Conservation (phyloP, 1,140 invertebrate genomes). For the Venturia canescens region DNA sequence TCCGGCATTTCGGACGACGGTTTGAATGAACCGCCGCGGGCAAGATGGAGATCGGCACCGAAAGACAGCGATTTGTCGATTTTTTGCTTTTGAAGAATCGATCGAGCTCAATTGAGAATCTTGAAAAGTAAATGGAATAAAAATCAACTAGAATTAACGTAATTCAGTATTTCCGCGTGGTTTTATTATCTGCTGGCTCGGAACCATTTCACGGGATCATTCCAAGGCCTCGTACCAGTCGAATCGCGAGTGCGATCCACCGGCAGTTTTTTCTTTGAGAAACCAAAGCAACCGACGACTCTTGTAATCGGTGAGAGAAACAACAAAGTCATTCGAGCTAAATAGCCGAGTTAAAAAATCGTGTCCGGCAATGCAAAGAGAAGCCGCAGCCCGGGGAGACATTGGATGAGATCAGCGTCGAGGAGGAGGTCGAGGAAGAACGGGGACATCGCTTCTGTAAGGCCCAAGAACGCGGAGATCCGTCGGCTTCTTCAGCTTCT, state of each 20-base stretch:
- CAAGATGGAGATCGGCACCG: background rate
- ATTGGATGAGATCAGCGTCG: background rate
- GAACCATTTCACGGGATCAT: too few species aligned
- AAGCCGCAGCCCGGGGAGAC: background rate
- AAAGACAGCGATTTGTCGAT: background rate
- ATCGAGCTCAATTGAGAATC: conserved; percentile 9
- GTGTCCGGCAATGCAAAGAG: background rate
- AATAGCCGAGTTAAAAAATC: background rate
- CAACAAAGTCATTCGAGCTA: background rate
- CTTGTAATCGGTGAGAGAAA: background rate
- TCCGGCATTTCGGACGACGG: background rate
- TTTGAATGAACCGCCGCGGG: background rate
- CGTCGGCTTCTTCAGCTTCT: background rate
- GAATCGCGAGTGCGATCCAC: too few species aligned
- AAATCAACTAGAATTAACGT: too few species aligned
- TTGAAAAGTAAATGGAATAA: background rate
- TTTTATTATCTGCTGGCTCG: too few species aligned
- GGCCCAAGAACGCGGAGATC: background rate
- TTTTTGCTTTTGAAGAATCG: background rate
- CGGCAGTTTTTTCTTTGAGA: background rate
- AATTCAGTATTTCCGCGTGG: too few species aligned
- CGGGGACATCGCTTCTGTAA: background rate
- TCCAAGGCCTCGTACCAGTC: too few species aligned
- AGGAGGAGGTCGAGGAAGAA: background rate
- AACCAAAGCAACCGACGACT: background rate